Conservation (phyloP, 2,797 vertebrate species). For the Bucorvus abyssinicus region DNA sequence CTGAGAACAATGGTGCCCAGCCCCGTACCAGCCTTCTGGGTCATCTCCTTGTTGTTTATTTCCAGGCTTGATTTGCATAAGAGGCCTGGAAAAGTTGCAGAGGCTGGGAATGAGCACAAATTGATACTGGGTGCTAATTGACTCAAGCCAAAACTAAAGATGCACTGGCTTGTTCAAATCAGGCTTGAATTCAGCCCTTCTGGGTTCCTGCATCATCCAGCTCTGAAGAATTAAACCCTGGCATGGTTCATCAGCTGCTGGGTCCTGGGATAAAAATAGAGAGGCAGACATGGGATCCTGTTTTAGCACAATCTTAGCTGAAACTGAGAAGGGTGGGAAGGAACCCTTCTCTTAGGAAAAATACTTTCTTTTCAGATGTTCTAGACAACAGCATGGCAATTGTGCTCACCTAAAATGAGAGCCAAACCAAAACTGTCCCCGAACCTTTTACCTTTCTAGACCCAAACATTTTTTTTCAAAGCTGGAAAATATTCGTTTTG, state of each 20-base stretch:
- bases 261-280: slow-evolving; percentile 17
- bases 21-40: not conserved
- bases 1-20: slow-evolving; percentile 32
- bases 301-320: not conserved
- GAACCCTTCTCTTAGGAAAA: not conserved
- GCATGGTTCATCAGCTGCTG: not conserved
- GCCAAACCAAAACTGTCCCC: not conserved
- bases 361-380: not conserved
- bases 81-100: slow-evolving; percentile 17
- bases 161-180: not conserved
- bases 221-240: not conserved
- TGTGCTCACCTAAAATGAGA: not conserved
- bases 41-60: slow-evolving; percentile 23
- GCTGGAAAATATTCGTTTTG: not conserved
- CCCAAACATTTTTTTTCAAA: not conserved
- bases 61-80: slow-evolving; percentile 37
- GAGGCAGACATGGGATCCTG: not conserved
- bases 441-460: not conserved
- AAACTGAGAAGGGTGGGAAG: not conserved
- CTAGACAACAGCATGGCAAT: not conserved
- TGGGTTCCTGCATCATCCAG: not conserved
- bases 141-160: slow-evolving; percentile 11
- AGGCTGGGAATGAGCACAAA: slow-evolving; percentile 1
- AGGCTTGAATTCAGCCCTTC: not conserved
- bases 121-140: not conserved